Base-by-base conservation (phyloP, 2,797 vertebrate species). In the Clarias pachynema region DNA sequence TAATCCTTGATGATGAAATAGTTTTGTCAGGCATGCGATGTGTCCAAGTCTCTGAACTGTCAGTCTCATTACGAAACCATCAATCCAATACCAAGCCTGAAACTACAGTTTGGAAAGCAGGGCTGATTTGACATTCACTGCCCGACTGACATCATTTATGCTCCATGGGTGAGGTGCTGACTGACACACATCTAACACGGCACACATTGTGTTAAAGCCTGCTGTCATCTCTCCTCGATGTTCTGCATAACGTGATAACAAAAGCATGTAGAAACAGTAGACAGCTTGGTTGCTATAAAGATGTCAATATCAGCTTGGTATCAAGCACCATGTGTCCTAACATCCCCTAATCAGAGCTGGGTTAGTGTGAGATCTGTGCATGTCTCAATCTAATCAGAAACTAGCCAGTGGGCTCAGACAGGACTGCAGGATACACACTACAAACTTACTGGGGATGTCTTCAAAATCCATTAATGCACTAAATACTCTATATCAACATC, bases 181-280 rank as follows among this genome's bases (percentile, higher is more conserved):
- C 70, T 75, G 20, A 31, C 14, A 49, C 40, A 29, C 59, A n/a
- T 79, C 34, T 37, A 37, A 37, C 37, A 37, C 4, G 37, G 31
- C 24, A 63, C 49, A 60, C 62, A 44, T 15, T 15, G 26, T 53
- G 40, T 12, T 14, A 56, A 68, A 68, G 18, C 26, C 40, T 29
- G 49, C 79, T 81, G 79, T 81, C 79, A 81, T 56, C 78, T 26
- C 79, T 56, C 18, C 40, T 63, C 37, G 44, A 65, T 65, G 40
- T 40, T 68, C 66, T 31, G 40, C 26, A 53, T 53, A 53, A 68
- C 62, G 6, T 53, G 79, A 5, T 26, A 68, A 56, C 44, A 49
- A 53, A 65, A 56, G 26, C 44, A 68, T 81, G 44, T 26, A 69
- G 18, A 56, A 66, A 24, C 22, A 31, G 16, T 49, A 62, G 20